phyloP scores from a whole-genome alignment of 2,888 invertebrate genomes.

The Branchipolynoe longqiensis region DNA sequence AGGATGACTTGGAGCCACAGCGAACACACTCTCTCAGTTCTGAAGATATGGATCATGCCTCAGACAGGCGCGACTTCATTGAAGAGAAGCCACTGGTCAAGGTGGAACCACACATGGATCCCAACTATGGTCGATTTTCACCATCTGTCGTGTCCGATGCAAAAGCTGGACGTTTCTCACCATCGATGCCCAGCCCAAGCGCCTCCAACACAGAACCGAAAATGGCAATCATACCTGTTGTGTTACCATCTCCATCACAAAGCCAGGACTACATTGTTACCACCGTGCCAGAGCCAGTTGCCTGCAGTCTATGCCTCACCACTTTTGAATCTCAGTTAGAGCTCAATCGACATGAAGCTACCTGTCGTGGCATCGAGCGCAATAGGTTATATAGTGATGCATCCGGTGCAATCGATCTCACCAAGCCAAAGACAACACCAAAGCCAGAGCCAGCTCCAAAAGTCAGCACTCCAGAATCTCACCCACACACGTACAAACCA shows the following conservation, averaged over 20 bases:
- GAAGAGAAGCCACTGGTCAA: slow-evolving; percentile 15
- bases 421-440: neutral
- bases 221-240: neutral
- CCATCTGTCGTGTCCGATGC: slow-evolving; percentile 35
- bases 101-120: neutral
- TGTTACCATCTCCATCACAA: neutral
- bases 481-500: neutral
- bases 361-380: slow-evolving; percentile 32
- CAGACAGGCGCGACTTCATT: neutral
- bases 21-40: slow-evolving; percentile 20
- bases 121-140: slow-evolving; percentile 21
- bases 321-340: neutral
- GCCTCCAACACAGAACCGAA: neutral
- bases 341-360: neutral
- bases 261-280: slow-evolving; percentile 19
- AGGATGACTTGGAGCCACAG: neutral
- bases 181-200: slow-evolving; percentile 31
- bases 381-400: slow-evolving; percentile 2
- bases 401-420: slow-evolving; percentile 44
- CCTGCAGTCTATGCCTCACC: slow-evolving; percentile 42
- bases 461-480: neutral
- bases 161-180: slow-evolving; percentile 32
- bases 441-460: neutral
- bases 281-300: neutral
- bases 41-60: neutral